Percentiles rank a stretch among this genome's conserved stretches.
Conservation (phyloP, 1,140 invertebrate genomes). For the Temnothorax longispinosus region DNA sequence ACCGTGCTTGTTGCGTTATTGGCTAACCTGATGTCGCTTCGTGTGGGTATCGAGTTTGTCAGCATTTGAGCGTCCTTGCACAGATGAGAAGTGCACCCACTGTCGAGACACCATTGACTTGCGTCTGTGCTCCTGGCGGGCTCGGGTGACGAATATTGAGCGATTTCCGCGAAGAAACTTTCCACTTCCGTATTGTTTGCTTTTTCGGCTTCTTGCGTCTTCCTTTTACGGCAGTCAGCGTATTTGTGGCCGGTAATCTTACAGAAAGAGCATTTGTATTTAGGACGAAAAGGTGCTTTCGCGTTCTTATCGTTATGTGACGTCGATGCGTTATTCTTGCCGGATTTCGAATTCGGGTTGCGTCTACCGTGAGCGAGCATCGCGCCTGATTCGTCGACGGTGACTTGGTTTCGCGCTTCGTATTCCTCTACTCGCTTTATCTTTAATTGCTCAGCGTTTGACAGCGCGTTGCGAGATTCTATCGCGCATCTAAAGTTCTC, state of each 20-base stretch:
- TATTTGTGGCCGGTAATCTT: slow-evolving; percentile 16
- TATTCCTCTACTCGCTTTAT: neutral
- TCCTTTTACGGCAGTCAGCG: neutral
- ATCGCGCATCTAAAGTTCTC: slow-evolving; percentile 5
- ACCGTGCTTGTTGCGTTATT: neutral
- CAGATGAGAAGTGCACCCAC: slow-evolving; percentile 19
- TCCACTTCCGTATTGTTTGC: neutral
- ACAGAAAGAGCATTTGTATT: slow-evolving; percentile 9
- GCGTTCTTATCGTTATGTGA: neutral
- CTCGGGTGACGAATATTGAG: rapidly evolving
- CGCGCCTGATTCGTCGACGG: neutral
- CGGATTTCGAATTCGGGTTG: neutral
- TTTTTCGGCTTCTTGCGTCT: neutral
- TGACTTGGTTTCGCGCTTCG: neutral
- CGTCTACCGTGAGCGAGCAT: neutral
- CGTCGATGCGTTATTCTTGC: rapidly evolving
- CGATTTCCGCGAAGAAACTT: neutral
- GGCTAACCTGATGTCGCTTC: neutral
- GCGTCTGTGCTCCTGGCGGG: rapidly evolving
- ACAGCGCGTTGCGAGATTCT: neutral
- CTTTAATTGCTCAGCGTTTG: neutral
- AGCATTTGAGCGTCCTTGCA: neutral
- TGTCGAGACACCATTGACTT: slow-evolving; percentile 14
- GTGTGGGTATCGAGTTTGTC: neutral
- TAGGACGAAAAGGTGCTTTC: neutral